Base-by-base conservation (phyloP, 2,113 vertebrate species). In the Microcebus ravelobensis region DNA sequence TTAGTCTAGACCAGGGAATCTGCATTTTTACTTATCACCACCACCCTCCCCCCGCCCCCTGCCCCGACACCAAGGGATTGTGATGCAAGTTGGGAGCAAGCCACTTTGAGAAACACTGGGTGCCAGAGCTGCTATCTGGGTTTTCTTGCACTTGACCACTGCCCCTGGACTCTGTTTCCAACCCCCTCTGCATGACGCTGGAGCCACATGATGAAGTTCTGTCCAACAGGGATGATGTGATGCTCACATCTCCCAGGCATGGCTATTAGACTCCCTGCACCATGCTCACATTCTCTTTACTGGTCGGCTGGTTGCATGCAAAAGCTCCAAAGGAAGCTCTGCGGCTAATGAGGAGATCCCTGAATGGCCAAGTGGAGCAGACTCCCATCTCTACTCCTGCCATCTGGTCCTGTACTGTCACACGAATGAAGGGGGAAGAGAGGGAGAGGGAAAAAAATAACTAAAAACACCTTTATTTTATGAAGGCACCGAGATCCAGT, bases 281-380 rank as follows among this genome's bases (percentile, higher is more conserved):
- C 52, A 21, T 2, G 15, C 5, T 31, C 29, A 2, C 18, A 15
- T 3, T 5, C 18, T 34, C n/a, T 4, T 18, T 6, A 10, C 0
- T 1, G 0, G 5, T 2, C 36, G n/a, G 10, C 45, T 55, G 91
- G 2, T 10, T 42, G 42, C 14, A 39, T 8, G 14, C 5, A 45
- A 42, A 90, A 59, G 45, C 55, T 20, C n/a, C 11, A 61, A 18
- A 29, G 31, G 42, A 48, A 85, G 45, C 65, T 57, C 59, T 59
- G 79, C 10, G 34, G 27, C 5, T n/a, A n/a, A 0, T 3, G 45
- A 50, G 21, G 17, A 67, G 29, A 2, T 45, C 61, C 31, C 21
- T 34, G 45, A 71, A 12, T 23, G 59, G 39, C 5, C 21, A 23
- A 65, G 31, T 12, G 8, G 21, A 14, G 7, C 76, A 59, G n/a